Percentiles rank a stretch among this genome's conserved stretches.
Conservation (phyloP, 2,888 invertebrate genomes). For the Lymantria monacha region DNA sequence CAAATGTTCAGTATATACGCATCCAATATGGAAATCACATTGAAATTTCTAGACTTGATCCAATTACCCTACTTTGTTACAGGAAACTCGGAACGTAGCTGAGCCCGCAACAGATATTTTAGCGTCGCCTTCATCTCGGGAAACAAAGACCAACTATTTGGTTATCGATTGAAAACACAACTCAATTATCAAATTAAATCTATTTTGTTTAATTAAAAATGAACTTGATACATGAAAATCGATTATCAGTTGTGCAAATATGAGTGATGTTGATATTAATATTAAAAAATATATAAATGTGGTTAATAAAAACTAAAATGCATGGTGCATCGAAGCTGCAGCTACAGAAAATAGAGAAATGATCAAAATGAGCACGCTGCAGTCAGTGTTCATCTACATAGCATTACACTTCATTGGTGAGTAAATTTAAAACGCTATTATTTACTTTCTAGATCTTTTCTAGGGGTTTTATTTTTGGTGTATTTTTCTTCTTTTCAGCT, state of each 20-base stretch:
- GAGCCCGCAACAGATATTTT: conserved; percentile 31
- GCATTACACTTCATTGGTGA: conserved; percentile 60
- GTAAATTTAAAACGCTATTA: conserved; percentile 19
- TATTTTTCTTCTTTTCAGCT: no score
- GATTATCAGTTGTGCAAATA: conserved; percentile 15
- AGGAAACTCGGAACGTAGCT: conserved; percentile 35
- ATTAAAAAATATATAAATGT: conserved; percentile 14
- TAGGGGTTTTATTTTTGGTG: no score
- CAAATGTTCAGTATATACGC: conserved; percentile 31
- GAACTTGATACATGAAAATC: conserved; percentile 20
- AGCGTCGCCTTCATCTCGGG: conserved; percentile 10
- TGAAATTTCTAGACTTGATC: conserved; percentile 44
- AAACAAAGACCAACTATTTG: conserved; percentile 21
- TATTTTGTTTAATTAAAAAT: conserved; percentile 12
- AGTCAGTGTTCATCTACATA: conserved; percentile 50
- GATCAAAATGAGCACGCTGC: conserved; percentile 61
- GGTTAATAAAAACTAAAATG: conserved; percentile 23
- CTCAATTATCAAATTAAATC: conserved; percentile 15
- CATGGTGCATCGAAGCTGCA: conserved; percentile 23
- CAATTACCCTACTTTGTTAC: conserved; percentile 46
- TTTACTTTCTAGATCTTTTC: no score
- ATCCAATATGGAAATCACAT: conserved; percentile 40
- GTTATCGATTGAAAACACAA: conserved; percentile 11
- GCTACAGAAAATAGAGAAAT: conserved; percentile 33
- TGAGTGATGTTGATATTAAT: conserved; percentile 23